Percentiles rank a stretch among this genome's conserved stretches.
Evolutionary conservation across 2,113 vertebrate genomes (phyloP).

Genomic region (Puntigrus tetrazona): DNA sequence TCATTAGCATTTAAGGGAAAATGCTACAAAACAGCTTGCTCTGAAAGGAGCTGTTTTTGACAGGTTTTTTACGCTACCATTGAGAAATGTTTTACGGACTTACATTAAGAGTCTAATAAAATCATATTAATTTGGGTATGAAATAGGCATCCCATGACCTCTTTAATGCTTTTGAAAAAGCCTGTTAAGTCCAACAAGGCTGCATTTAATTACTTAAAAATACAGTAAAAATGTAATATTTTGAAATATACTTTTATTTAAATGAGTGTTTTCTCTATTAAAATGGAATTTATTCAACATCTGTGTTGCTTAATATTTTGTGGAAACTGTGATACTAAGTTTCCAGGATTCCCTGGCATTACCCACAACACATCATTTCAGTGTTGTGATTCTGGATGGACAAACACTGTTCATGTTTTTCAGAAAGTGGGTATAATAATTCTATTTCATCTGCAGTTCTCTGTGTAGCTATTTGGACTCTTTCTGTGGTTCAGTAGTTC

Average conservation of each 20-base stretch:
- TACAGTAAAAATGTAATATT: neutral
- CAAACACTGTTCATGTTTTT: too few relatives aligned
- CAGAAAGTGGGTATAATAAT: neutral
- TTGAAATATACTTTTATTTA: neutral
- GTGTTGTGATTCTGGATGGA: neutral
- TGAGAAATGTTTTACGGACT: too few relatives aligned
- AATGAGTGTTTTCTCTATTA: too few relatives aligned
- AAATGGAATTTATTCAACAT: neutral
- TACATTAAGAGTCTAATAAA: too few relatives aligned
- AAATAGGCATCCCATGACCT: too few relatives aligned
- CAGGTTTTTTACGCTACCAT: too few relatives aligned
- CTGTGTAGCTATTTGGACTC: neutral
- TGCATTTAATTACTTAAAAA: neutral
- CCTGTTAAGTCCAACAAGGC: neutral
- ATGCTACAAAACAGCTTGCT: too few relatives aligned
- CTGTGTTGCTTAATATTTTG: neutral
- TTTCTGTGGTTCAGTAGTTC: slow-evolving; percentile 26
- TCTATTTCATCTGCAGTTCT: neutral
- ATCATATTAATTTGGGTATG: too few relatives aligned
- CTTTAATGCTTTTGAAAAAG: neutral
- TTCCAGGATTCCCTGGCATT: neutral
- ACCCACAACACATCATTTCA: too few relatives aligned
- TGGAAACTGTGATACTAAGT: neutral
- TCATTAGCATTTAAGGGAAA: too few relatives aligned
- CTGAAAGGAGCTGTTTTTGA: too few relatives aligned